Evolutionary conservation across 2,888 invertebrate species (phyloP).

Genomic region (Prenolepis imparis): DNA sequence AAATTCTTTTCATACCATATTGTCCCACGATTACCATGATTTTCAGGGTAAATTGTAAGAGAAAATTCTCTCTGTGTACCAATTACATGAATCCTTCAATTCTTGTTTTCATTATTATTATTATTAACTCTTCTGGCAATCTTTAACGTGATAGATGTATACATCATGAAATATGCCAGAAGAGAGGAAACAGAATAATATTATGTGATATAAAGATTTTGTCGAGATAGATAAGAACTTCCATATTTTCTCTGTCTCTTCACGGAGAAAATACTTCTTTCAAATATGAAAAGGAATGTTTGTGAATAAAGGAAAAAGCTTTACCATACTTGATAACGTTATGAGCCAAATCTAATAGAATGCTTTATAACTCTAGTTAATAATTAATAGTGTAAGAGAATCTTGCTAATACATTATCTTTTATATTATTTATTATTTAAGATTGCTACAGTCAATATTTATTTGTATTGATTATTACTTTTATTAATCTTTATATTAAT

Average conservation of each 20-base stretch:
- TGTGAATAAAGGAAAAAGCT: conserved; percentile 36
- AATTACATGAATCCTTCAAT: not conserved
- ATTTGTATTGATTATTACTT: conserved; percentile 14
- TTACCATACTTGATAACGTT: conserved; percentile 27
- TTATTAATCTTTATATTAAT: conserved; percentile 1
- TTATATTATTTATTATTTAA: not conserved
- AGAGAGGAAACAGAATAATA: conserved; percentile 41
- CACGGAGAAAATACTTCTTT: conserved; percentile 20
- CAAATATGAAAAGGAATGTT: conserved; percentile 46
- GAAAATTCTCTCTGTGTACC: no score
- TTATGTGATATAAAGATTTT: conserved; percentile 45
- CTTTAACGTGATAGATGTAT: not conserved
- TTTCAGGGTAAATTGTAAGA: no score
- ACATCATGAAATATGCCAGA: conserved; percentile 11
- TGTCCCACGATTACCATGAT: no score
- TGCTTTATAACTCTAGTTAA: conserved; percentile 16
- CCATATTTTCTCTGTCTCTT: conserved; percentile 37
- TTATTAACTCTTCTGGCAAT: conserved; percentile 9
- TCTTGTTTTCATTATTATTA: not conserved
- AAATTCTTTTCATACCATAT: no score
- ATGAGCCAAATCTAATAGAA: not conserved
- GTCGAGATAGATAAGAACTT: conserved; percentile 42
- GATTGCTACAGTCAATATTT: not conserved
- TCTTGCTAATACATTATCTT: not conserved
- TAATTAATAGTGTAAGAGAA: not conserved